Evolutionary conservation across 1,140 invertebrate species (phyloP).

Genomic region (Penaeus vannamei): DNA sequence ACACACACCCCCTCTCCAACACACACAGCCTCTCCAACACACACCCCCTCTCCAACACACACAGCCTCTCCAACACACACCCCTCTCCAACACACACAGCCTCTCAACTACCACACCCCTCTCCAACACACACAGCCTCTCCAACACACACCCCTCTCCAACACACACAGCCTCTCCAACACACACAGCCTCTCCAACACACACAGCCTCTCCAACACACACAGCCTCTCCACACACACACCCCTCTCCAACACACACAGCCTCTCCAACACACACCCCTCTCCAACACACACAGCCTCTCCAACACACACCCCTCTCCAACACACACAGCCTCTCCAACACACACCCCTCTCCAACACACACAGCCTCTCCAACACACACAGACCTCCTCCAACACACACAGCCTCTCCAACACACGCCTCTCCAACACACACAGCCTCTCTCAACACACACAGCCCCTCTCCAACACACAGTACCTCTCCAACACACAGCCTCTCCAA

Average conservation of each 20-base stretch:
- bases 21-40: not conserved
- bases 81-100: not conserved
- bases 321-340: too few relatives aligned
- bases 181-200: not conserved
- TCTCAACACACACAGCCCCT: too few relatives aligned
- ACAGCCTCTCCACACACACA: too few relatives aligned
- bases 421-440: not conserved
- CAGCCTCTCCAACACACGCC: not conserved
- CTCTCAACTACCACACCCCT: too few relatives aligned
- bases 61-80: too few relatives aligned
- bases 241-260: not conserved
- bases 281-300: not conserved
- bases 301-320: too few relatives aligned
- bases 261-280: too few relatives aligned
- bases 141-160: too few relatives aligned
- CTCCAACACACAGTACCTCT: too few relatives aligned
- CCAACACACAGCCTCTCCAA: too few relatives aligned
- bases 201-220: not conserved
- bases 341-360: too few relatives aligned
- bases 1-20: not conserved
- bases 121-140: not conserved
- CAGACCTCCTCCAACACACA: not conserved
- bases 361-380: not conserved
- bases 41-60: not conserved
- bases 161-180: not conserved